phyloP scores from a whole-genome alignment of 2,888 invertebrate genomes.

The Spisula subtruncata region DNA sequence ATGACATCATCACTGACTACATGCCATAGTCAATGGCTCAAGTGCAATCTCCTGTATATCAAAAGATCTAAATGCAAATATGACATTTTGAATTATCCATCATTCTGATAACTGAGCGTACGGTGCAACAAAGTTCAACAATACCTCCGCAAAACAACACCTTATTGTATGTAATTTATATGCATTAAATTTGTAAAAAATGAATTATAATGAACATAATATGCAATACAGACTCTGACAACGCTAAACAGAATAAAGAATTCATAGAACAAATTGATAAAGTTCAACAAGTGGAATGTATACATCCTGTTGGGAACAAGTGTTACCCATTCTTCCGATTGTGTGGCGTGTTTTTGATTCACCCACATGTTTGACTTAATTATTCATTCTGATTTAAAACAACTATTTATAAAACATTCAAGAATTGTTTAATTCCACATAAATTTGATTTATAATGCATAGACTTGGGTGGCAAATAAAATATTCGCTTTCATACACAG shows the following conservation, averaged over 20 bases:
- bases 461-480: background rate
- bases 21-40: slow-evolving; percentile 28
- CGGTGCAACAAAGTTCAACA: background rate
- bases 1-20: slow-evolving; percentile 23
- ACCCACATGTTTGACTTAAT: background rate
- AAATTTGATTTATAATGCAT: background rate
- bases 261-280: background rate
- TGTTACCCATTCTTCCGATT: background rate
- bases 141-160: background rate
- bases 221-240: background rate
- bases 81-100: slow-evolving; percentile 23
- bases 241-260: background rate
- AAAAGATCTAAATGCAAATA: slow-evolving; percentile 28
- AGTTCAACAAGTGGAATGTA: background rate
- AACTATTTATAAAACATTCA: background rate
- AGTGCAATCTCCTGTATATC: slow-evolving; percentile 26
- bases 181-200: slow-evolving; percentile 21
- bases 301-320: background rate
- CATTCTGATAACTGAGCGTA: background rate
- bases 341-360: background rate
- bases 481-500: background rate
- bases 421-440: slow-evolving; percentile 1
- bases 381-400: background rate
- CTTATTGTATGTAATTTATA: background rate
- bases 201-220: background rate